Base-by-base conservation (phyloP, 2,113 vertebrate species). In the Amblyopsis rosae region DNA sequence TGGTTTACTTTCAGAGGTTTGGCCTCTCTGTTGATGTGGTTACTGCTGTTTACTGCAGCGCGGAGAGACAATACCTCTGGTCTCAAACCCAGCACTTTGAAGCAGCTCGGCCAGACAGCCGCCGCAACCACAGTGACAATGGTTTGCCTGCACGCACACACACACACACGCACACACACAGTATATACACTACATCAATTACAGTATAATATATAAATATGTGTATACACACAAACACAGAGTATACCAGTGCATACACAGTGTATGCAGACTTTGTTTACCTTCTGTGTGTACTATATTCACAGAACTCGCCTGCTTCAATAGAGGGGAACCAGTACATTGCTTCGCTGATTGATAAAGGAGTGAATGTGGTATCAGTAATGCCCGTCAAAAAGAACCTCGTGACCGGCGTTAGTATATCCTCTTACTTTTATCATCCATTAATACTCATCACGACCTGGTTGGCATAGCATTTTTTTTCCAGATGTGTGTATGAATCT, bases 81-180 rank as follows among this genome's bases (percentile, higher is more conserved):
- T 73, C 93, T 99, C 76, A 99, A 98, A 86, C 94, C 96, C 65
- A 96, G 90, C 79, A 92, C 92, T 56, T 84, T 93, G 51, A 93
- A 92, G 76, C 92, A 93, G 69, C 89, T 93, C 0, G 92, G 91
- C 3, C 90, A 89, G 58, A 19, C 62, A 0, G 59, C 87, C 53
- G 57, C 77, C 1, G 12, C 72, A 13, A 59, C 61, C 62, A 8
- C 75, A 80, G 35, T 72, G 58, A 77, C 75, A 55, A 86, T 89
- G 90, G 91, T 93, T n/a, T 69, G 56, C 6, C 47, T 45, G 9
- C 51, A 17, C 15, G 45, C 11, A 69, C 16, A n/a, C 0, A 57
- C 17, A 41, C 33, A 16, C 59, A 15, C 33, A 2, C 62, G 13
- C 17, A 26, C 46, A 26, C 6, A 59, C 58, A 59, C 26, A 35